Base-by-base conservation (phyloP, 1,140 invertebrate species). In the Brachionus calyciflorus region DNA sequence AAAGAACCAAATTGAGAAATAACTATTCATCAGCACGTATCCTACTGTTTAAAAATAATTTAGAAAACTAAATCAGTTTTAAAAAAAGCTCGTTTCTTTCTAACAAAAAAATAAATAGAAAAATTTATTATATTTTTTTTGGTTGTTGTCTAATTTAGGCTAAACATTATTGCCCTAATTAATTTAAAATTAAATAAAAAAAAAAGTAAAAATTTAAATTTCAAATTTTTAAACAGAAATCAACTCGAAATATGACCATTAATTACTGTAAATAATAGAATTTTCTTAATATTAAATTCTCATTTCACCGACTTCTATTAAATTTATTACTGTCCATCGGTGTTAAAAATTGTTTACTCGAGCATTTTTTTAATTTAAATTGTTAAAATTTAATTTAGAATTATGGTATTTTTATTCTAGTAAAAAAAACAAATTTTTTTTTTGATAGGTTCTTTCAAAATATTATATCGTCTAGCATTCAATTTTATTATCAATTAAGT, bases 401-500 rank as follows among this genome's bases (percentile, higher is more conserved):
- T 55, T 55, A 55, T 55, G 33, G 53, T 24, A 28, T 55, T 55
- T 55, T 55, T 55, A 55, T 55, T 55, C 53, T 55, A 55, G 7
- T 55, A 28, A 28, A 28, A 55, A 28, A 28, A 55, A 28, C 33
- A 28, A 28, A 28, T 28, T 55, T 28, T 55, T 55, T 60, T 60
- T 60, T 1, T 33, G 33, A 37, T 37, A 3, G 3, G 33, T 60
- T 60, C 55, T 24, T 28, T 55, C 53, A 55, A 55, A n/a, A n/a
- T n/a, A 55, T 55, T 55, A 19, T 33, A 60, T 60, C 37, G 55
- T 60, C 55, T 60, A 60, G 55, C 26, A 60, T 60, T 60, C 55
- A 60, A 60, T 60, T 60, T 60, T 60, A 60, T 60, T 60, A 60
- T 60, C 55, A 60, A 60, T 60, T 60, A 37, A 60, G 55, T 60